These are phyloP conservation scores for Lymantria dispar DNA, from an alignment of 2,888 invertebrate species.

Conservation along the genomic window DNA sequence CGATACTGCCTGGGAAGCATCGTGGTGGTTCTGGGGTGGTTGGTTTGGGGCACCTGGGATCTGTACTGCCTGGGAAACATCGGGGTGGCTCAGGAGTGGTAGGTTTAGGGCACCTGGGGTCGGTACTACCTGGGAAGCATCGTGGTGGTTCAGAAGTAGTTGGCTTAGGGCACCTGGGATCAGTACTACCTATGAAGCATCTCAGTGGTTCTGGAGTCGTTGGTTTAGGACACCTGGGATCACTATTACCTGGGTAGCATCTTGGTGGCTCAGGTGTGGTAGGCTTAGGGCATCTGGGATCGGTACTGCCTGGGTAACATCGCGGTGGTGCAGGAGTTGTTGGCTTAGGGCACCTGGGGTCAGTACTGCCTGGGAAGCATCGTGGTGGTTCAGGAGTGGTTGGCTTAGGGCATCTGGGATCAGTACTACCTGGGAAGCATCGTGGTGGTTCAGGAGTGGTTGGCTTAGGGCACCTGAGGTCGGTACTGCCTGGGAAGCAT, in stretches of 20 bases:
- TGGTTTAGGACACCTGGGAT: conserved; percentile 40
- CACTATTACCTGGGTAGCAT: conserved; percentile 39
- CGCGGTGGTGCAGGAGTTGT: conserved; percentile 16
- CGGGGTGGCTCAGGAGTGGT: conserved; percentile 36
- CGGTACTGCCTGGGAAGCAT: conserved; percentile 46
- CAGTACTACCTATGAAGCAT: conserved; percentile 36
- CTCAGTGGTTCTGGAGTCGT: conserved; percentile 27
- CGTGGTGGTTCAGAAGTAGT: conserved; percentile 35
- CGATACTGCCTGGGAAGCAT: conserved; percentile 36
- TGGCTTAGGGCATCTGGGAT: conserved; percentile 38
- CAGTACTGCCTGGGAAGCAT: conserved; percentile 41
- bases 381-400: conserved; percentile 24
- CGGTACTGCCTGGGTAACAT: conserved; percentile 22
- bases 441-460: conserved; percentile 36
- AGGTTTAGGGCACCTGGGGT: conserved; percentile 20
- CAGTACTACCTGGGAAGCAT: conserved; percentile 47
- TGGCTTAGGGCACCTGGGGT: conserved; percentile 38
- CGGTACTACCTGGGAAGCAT: conserved; percentile 22
- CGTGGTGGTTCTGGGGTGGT: conserved; percentile 27
- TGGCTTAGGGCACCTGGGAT: conserved; percentile 39
- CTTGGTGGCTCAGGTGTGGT: conserved; percentile 21
- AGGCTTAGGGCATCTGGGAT: conserved; percentile 28
- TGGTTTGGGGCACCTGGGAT: conserved; percentile 41
- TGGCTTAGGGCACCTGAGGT: conserved; percentile 39
- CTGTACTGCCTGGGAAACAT: conserved; percentile 26